Base-by-base conservation (phyloP, 2,888 invertebrate species). In the Eristalinus aeneus region DNA sequence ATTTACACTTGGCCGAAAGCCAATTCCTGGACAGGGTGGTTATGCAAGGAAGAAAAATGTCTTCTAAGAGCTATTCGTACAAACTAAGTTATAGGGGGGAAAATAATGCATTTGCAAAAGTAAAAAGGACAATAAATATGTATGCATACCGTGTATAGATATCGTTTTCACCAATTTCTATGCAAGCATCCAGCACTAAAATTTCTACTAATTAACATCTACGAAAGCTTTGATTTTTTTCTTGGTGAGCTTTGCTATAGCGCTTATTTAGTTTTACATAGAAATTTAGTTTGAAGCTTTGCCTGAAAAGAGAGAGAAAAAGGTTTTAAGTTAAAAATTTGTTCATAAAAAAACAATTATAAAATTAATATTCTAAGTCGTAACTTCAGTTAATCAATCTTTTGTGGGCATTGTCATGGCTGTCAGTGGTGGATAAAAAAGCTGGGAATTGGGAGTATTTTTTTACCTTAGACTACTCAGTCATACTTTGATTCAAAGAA, bases 261-360 rank as follows among this genome's bases (percentile, higher is more conserved):
- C 78, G 69, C 86, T 86, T 86, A 86, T 76, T 82, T 74, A 86
- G 82, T 82, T 86, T 74, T 78, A 74, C 86, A 89, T 89, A 90
- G 91, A 91, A 91, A 90, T 89, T 89, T 89, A 89, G 89, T 89
- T 89, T 86, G 89, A 89, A 90, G 89, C 88, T 89, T 89, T 90
- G 90, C 91, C 91, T 91, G 90, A 12, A 90, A 90, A 83, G 78
- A 88, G 74, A 89, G 9, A 69, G 74, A 78, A 80, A 56, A 56
- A 58, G 64, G 32, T 22, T 12, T 34, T 63, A 64, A 27, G 22
- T 54, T 16, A 20, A 46, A 39, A 39, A 39, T 16, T 6, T 46
- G 16, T 46, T 46, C 0, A 3, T 12, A 4, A n/a, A 39, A 0
- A 2, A 4, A n/a, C 5, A 4, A 2, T 12, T n/a, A 39, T 39